Conservation (phyloP, 2,888 invertebrate species). For the Selenia dentaria region DNA sequence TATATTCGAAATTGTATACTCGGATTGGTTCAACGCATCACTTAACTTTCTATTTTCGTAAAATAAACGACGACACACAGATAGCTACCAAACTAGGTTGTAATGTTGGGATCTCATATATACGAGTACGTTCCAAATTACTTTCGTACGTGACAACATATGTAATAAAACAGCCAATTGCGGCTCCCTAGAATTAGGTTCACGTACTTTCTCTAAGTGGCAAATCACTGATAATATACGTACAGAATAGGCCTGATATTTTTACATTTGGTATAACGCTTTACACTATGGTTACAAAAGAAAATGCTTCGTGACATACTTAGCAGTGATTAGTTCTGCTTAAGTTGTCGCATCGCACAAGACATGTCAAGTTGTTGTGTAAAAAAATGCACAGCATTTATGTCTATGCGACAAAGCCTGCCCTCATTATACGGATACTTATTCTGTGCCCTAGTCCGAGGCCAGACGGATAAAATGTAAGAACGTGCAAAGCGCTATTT, state of each 20-base stretch:
- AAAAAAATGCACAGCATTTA: constrained; percentile 5
- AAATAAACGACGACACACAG: constrained; percentile 2
- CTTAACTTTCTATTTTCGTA: neutral
- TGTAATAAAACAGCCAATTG: constrained; percentile 54
- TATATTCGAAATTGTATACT: too few species aligned
- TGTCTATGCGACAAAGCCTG: constrained; percentile 10
- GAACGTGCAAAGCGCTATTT: constrained; percentile 10
- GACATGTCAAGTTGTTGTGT: neutral
- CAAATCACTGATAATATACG: constrained; percentile 11
- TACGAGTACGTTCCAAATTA: constrained; percentile 47
- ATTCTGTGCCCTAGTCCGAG: too few species aligned
- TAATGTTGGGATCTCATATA: constrained; percentile 38
- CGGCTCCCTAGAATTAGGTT: constrained; percentile 39
- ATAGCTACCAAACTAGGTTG: constrained; percentile 11
- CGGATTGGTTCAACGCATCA: too few species aligned
- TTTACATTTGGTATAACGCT: too few species aligned
- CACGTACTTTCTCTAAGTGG: constrained; percentile 54
- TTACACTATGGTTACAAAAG: neutral
- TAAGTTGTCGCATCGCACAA: neutral
- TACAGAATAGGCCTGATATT: neutral
- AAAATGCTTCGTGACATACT: neutral
- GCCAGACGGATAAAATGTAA: constrained; percentile 11
- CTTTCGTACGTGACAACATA: constrained; percentile 64
- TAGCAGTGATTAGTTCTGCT: constrained; percentile 1
- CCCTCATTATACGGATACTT: constrained; percentile 5